Percentiles rank a stretch among this genome's conserved stretches.
phyloP scores from a whole-genome alignment of 2,888 invertebrate genomes.

The Cephus sareptanus region DNA sequence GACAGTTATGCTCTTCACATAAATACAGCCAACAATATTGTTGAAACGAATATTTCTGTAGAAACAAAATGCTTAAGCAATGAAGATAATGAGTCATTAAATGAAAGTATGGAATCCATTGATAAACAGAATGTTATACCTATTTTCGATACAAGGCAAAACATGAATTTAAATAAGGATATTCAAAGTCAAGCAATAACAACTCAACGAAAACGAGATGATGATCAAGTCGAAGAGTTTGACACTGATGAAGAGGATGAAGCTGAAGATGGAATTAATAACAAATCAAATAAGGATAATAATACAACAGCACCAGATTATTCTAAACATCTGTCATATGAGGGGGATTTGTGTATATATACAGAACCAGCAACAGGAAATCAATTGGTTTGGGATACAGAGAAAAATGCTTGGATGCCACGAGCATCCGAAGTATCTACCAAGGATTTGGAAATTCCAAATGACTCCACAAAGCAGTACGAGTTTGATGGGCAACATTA shows the following conservation, averaged over 20 bases:
- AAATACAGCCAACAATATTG: background rate
- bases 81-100: background rate
- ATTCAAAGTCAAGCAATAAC: background rate
- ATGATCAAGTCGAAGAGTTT: conserved; percentile 38
- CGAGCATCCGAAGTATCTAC: conserved; percentile 16
- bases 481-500: conserved; percentile 64
- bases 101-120: background rate
- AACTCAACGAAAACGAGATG: background rate
- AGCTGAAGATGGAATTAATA: conserved; percentile 21
- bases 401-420: conserved; percentile 56
- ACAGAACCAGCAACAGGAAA: conserved; percentile 78
- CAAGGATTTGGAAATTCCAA: conserved; percentile 15
- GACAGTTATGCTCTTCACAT: background rate
- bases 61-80: background rate
- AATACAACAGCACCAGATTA: conserved; percentile 22
- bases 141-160: background rate
- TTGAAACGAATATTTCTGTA: background rate
- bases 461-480: conserved; percentile 49
- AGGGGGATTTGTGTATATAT: conserved; percentile 78
- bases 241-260: conserved; percentile 44
- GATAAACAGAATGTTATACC: background rate
- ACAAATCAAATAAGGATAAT: conserved; percentile 11
- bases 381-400: conserved; percentile 75
- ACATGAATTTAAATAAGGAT: background rate
- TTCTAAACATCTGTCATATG: conserved; percentile 75